Evolutionary conservation across 64 coral and sea anemone genomes (phyloP).

Genomic region (Montipora cactus): DNA sequence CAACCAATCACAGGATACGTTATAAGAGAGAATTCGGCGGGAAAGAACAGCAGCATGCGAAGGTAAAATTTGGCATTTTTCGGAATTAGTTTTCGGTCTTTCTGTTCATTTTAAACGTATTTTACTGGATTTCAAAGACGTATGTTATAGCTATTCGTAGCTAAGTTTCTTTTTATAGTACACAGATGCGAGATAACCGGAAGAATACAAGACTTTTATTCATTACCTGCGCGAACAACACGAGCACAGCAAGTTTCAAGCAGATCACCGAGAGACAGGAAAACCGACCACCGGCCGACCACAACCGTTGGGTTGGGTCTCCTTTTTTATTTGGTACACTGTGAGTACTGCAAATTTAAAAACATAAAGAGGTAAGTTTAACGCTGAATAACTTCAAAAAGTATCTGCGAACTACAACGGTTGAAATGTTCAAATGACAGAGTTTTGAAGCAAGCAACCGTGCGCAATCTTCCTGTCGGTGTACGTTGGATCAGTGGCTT

Average conservation of each 20-base stretch:
- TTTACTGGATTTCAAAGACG: neutral
- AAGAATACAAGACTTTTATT: neutral
- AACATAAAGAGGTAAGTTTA: no score
- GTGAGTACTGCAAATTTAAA: no score
- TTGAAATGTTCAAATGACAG: no score
- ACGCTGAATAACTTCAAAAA: no score
- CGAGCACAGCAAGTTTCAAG: neutral
- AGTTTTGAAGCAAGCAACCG: no score
- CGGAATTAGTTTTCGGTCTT: neutral
- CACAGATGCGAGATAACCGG: neutral
- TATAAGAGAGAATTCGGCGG: neutral
- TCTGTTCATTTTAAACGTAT: neutral
- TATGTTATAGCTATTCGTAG: neutral
- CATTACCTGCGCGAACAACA: neutral
- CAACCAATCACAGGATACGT: slow-evolving; percentile 22
- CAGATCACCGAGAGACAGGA: no score
- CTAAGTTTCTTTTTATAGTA: neutral
- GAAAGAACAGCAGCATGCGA: neutral
- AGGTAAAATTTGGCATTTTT: neutral
- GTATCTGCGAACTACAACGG: no score
- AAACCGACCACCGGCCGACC: no score
- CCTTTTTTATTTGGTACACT: no score
- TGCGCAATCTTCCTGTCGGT: no score
- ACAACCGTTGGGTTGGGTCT: no score
- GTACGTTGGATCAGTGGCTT: no score